Base-by-base conservation (phyloP, 2,888 invertebrate genomes). In the Dynastes maya region DNA sequence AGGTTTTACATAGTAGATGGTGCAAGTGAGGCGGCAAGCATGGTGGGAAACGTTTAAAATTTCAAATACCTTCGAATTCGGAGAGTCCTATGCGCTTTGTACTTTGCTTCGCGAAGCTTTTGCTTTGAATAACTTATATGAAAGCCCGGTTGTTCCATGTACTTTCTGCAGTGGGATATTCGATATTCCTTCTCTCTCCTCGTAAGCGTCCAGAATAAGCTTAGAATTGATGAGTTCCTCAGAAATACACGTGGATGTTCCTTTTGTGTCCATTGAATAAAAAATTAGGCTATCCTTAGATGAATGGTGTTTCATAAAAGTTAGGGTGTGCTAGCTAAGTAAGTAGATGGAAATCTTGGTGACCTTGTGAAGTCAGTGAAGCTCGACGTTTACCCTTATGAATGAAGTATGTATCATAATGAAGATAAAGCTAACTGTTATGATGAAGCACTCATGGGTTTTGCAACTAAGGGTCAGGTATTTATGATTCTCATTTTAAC, bases 11-110 rank as follows among this genome's bases (percentile, higher is more conserved):
- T 45, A 22, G 16, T 16, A 8, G 45, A n/a, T 40, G 22, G 22
- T 40, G 22, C 55, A 22, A 55, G 55, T 2, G 55, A 55, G 55
- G 22, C 8, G 55, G 16, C 22, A 9, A 55, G 27, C 22, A 5
- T 22, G 45, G 22, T 22, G 22, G 22, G 45, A 4, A 67, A 16
- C 45, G 65, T 45, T 67, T 67, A 45, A 67, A 45, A 67, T 67
- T 67, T 67, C 65, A 67, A 67, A 67, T 67, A 40, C 45, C 65
- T 67, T 67, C 64, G 11, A 37, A 29, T 65, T 65, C 64, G 65
- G 45, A 40, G 45, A 45, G 45, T 55, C 16, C 4, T 53, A 53
- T 55, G 16, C 45, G 45, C 16, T 11, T 16, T 67, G 65, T 49
- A 67, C 45, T 45, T 45, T 67, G 16, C 16, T 67, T 40, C n/a